Conservation (phyloP, 1,140 invertebrate genomes). For the Panonychus citri region DNA sequence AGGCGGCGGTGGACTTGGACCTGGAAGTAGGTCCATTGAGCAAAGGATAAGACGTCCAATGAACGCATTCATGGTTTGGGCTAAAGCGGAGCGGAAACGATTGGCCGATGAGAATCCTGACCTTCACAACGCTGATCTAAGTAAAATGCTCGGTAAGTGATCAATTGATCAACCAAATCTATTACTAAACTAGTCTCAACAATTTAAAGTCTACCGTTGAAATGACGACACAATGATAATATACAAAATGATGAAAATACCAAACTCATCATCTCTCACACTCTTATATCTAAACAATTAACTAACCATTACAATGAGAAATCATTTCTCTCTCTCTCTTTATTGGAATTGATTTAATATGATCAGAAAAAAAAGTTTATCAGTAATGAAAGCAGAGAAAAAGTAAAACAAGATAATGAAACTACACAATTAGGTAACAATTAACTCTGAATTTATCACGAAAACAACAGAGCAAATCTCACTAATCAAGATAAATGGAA, state of each 20-base stretch:
- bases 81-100: conserved; percentile 19
- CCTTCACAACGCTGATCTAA: conserved; percentile 22
- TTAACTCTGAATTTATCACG: too few species aligned
- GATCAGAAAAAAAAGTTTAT: too few species aligned
- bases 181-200: too few species aligned
- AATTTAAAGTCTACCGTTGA: too few species aligned
- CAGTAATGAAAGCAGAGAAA: too few species aligned
- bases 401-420: too few species aligned
- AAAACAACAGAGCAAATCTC: too few species aligned
- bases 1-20: too few species aligned
- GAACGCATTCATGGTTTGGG: conserved; percentile 23
- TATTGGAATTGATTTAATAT: too few species aligned
- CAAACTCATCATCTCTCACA: background rate
- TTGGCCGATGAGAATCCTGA: conserved; percentile 22
- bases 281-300: background rate
- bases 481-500: too few species aligned
- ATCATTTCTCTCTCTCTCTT: background rate
- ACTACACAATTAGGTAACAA: too few species aligned
- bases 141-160: conserved; percentile 21
- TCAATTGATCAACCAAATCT: background rate
- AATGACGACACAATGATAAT: background rate
- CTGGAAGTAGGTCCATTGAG: background rate
- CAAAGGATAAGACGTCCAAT: conserved; percentile 19
- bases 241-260: background rate
- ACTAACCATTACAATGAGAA: background rate